Percentiles rank a stretch among this genome's conserved stretches.
These are phyloP conservation scores for Phymastichus coffea DNA, from an alignment of 1,140 invertebrate genomes.

Conservation along the genomic window DNA sequence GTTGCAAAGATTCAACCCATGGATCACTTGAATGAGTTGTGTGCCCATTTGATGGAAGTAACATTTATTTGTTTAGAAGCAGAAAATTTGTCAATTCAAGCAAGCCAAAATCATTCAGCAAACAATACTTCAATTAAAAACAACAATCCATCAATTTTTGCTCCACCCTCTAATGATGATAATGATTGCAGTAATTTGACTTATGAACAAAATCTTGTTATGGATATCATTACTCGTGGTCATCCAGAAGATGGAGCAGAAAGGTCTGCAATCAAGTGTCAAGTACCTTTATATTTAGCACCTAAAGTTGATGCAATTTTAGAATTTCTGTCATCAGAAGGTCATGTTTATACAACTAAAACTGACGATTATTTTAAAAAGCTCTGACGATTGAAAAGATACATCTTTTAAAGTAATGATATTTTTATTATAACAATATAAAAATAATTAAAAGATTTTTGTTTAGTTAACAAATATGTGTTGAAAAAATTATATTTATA, in stretches of 20 bases:
- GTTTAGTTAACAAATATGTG: no score
- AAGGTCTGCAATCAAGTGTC: constrained; percentile 34
- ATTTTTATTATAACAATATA: no score
- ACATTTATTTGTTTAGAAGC: constrained; percentile 28
- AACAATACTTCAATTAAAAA: neutral
- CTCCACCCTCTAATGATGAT: no score
- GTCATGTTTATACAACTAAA: constrained; percentile 52
- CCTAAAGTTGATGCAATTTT: constrained; percentile 43
- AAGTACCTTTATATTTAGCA: constrained; percentile 34
- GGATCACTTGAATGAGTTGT: constrained; percentile 34
- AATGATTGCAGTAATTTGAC: no score
- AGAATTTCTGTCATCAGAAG: constrained; percentile 48
- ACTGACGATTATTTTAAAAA: constrained; percentile 52
- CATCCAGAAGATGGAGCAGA: constrained; percentile 44
- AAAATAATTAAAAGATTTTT: no score
- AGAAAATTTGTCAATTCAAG: constrained; percentile 23
- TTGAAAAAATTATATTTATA: no score
- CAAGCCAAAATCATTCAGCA: constrained; percentile 16
- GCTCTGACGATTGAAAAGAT: no score
- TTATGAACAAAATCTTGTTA: constrained; percentile 39
- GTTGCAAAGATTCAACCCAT: constrained; percentile 40
- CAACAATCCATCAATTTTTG: no score
- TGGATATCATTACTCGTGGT: constrained; percentile 40
- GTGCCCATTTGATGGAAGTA: constrained; percentile 43
- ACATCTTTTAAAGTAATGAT: no score